phyloP scores from a whole-genome alignment of 2,888 invertebrate genomes.

The Drosophila robusta region DNA sequence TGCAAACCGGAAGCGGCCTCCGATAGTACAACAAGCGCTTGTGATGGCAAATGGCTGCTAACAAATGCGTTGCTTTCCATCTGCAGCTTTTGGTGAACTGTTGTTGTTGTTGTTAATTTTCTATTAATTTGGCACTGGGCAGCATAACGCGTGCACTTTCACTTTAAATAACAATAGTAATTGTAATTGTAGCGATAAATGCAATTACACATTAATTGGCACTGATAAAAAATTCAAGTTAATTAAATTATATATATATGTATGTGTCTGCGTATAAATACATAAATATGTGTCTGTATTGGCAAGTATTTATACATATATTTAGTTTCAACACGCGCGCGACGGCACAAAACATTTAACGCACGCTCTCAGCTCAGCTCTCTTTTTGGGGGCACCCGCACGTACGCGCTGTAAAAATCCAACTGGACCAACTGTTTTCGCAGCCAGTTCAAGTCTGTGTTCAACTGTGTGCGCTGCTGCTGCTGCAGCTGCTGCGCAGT shows the following conservation, averaged over 20 bases:
- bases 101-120: constrained; percentile 25
- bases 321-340: constrained; percentile 39
- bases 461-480: constrained; percentile 20
- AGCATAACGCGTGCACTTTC: constrained; percentile 48
- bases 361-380: constrained; percentile 36
- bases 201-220: constrained; percentile 46
- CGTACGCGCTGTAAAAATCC: constrained; percentile 80
- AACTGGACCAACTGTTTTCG: constrained; percentile 74
- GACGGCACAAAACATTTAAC: constrained; percentile 44
- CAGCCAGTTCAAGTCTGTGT: constrained; percentile 35
- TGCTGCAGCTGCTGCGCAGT: constrained; percentile 55
- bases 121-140: constrained; percentile 49
- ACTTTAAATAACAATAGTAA: constrained; percentile 42
- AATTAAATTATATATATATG: constrained; percentile 40
- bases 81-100: constrained; percentile 68
- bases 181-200: constrained; percentile 37
- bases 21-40: constrained; percentile 91
- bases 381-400: constrained; percentile 72
- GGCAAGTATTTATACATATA: constrained; percentile 26
- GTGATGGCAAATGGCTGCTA: constrained; percentile 90
- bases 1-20: constrained; percentile 91
- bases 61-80: constrained; percentile 92
- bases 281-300: constrained; percentile 3
- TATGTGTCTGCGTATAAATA: constrained; percentile 1
- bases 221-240: constrained; percentile 41